Percentiles rank a stretch among this genome's conserved stretches.
Conservation (phyloP, 2,113 vertebrate genomes). For the Shinisaurus crocodilurus region DNA sequence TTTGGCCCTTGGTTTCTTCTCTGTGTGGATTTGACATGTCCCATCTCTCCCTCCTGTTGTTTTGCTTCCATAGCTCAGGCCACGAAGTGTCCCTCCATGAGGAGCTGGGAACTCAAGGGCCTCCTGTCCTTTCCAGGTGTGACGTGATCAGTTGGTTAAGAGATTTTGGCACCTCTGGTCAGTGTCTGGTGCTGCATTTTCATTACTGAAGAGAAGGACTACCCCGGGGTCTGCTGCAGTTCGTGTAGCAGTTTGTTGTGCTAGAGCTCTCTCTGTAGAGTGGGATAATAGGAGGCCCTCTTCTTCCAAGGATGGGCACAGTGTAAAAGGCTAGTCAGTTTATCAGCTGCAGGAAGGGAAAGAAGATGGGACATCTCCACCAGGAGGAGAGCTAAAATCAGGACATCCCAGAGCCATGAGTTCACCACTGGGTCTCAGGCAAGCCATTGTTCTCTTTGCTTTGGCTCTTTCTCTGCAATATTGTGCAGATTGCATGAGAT, state of each 20-base stretch:
- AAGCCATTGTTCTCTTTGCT: not conserved
- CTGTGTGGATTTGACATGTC: constrained; percentile 8
- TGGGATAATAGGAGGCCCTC: not conserved
- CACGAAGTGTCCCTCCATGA: not conserved
- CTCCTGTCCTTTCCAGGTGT: not conserved
- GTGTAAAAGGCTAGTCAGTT: no score
- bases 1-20: not conserved
- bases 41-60: not conserved
- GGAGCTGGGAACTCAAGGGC: not conserved
- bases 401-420: not conserved
- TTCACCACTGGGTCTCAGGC: no score
- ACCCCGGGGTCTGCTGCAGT: no score
- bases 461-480: not conserved
- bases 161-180: not conserved
- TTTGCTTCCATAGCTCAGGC: not conserved
- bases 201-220: not conserved
- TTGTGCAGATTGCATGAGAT: not conserved
- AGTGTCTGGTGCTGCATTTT: not conserved
- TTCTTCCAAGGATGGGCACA: no score
- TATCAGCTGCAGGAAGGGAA: not conserved
- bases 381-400: not conserved
- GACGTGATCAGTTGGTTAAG: not conserved
- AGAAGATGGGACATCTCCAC: not conserved
- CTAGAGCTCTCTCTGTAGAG: not conserved
- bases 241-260: not conserved